Percentiles rank a stretch among this genome's conserved stretches.
phyloP scores from a whole-genome alignment of 2,888 invertebrate species.

The Apocheima hispidaria region DNA sequence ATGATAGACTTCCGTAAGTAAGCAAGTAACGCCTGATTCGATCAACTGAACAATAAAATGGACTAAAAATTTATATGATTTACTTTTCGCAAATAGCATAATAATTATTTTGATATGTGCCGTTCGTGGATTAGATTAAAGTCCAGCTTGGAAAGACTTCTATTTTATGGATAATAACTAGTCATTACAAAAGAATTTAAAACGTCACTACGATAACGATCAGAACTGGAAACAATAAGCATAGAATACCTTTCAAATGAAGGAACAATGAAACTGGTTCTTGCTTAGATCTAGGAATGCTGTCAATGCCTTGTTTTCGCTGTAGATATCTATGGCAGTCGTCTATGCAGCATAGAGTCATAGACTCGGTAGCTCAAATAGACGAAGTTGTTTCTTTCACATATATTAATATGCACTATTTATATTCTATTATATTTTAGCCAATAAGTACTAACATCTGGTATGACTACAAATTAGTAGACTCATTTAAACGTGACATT shows the following conservation, averaged over 20 bases:
- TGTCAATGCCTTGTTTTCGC: slow-evolving; percentile 17
- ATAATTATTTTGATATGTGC: too few species aligned
- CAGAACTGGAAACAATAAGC: slow-evolving; percentile 9
- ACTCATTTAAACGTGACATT: slow-evolving; percentile 16
- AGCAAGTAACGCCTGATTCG: too few species aligned
- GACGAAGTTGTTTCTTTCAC: neutral
- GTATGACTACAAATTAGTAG: slow-evolving; percentile 3
- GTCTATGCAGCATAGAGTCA: slow-evolving; percentile 8
- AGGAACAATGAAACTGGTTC: slow-evolving; percentile 31
- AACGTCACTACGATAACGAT: slow-evolving; percentile 36
- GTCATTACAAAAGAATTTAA: slow-evolving; percentile 36
- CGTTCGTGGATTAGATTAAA: too few species aligned
- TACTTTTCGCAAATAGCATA: too few species aligned
- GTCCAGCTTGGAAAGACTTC: too few species aligned
- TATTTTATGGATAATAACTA: neutral
- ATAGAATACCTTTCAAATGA: slow-evolving; percentile 15
- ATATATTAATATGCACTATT: neutral
- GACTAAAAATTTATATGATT: too few species aligned
- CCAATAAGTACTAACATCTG: neutral
- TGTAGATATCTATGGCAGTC: slow-evolving; percentile 3
- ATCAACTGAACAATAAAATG: too few species aligned
- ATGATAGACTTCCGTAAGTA: too few species aligned
- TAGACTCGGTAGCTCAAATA: too few species aligned
- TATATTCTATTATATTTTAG: neutral
- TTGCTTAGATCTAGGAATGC: slow-evolving; percentile 27